phyloP scores from a whole-genome alignment of 2,797 vertebrate genomes.

The Microchirus variegatus region DNA sequence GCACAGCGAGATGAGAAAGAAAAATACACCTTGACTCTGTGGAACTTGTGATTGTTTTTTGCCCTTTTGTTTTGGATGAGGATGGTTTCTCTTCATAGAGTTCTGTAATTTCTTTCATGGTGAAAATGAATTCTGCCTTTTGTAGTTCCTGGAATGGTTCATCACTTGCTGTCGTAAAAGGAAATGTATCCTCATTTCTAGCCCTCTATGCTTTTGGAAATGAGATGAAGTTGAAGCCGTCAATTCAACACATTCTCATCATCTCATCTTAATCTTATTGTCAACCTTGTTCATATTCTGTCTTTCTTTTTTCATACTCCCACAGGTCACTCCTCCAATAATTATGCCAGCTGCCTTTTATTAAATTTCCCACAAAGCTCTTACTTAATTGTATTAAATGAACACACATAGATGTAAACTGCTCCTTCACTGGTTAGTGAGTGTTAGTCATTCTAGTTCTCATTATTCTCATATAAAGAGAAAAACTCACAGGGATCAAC shows the following conservation, averaged over 20 bases:
- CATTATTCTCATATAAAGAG: too few species aligned
- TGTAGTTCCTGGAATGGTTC: background rate
- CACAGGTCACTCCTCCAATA: slow-evolving; percentile 4
- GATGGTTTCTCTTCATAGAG: slow-evolving; percentile 9
- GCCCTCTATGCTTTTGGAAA: background rate
- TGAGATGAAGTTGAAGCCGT: too few species aligned
- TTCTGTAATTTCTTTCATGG: slow-evolving; percentile 4
- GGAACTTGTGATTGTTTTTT: slow-evolving; percentile 24
- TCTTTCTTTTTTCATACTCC: slow-evolving; percentile 12
- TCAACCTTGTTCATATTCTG: background rate
- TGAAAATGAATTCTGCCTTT: slow-evolving; percentile 9
- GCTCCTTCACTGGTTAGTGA: background rate
- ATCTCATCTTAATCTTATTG: background rate
- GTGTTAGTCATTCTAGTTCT: too few species aligned
- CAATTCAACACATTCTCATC: background rate
- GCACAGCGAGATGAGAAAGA: slow-evolving; percentile 27
- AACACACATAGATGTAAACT: background rate
- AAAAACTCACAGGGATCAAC: too few species aligned
- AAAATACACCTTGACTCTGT: slow-evolving; percentile 10
- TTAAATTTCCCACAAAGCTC: background rate
- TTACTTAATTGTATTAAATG: background rate
- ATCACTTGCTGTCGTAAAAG: too few species aligned
- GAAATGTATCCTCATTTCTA: background rate
- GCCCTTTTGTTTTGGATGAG: slow-evolving; percentile 18
- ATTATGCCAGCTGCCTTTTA: background rate